Percentiles rank a stretch among this genome's conserved stretches.
These are phyloP conservation scores for Exephanes ischioxanthus DNA, from an alignment of 2,888 invertebrate genomes.

Conservation along the genomic window DNA sequence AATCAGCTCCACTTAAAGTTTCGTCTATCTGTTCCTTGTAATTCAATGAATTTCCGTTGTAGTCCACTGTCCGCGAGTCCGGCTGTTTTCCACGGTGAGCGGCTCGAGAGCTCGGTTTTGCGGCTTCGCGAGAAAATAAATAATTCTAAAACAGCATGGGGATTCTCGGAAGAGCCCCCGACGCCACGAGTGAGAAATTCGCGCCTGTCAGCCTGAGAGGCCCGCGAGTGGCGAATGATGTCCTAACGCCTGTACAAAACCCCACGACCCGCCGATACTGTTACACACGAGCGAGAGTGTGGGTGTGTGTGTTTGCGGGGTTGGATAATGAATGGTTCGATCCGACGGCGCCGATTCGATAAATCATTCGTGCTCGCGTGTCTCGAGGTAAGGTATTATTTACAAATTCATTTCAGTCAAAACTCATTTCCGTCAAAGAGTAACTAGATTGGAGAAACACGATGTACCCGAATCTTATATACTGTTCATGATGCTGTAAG, in stretches of 20 bases:
- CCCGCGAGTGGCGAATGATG: conserved; percentile 36
- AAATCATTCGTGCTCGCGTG: conserved; percentile 66
- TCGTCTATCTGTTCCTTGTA: not conserved
- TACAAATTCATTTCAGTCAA: too few species aligned
- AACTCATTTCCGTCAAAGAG: too few species aligned
- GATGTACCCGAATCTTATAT: too few species aligned
- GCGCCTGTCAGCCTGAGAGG: conserved; percentile 4
- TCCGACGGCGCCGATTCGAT: conserved; percentile 64
- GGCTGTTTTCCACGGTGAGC: too few species aligned
- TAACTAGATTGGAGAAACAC: too few species aligned
- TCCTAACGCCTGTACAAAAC: conserved; percentile 29
- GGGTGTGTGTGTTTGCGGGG: not conserved
- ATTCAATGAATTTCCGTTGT: not conserved
- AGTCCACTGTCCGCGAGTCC: too few species aligned
- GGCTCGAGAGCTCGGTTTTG: not conserved
- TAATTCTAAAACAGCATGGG: not conserved
- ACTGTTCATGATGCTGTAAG: too few species aligned
- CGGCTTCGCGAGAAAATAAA: not conserved
- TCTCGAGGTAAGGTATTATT: conserved; percentile 9
- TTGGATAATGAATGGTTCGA: conserved; percentile 72
- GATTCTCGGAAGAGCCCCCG: conserved; percentile 2
- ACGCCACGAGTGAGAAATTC: conserved; percentile 19
- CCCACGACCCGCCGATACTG: conserved; percentile 1
- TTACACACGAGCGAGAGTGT: conserved; percentile 23
- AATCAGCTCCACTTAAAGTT: too few species aligned